Evolutionary conservation across 2,113 vertebrate genomes (phyloP), one percentile per base, ranked within the genome.

Genomic region (Bubo scandiacus): DNA sequence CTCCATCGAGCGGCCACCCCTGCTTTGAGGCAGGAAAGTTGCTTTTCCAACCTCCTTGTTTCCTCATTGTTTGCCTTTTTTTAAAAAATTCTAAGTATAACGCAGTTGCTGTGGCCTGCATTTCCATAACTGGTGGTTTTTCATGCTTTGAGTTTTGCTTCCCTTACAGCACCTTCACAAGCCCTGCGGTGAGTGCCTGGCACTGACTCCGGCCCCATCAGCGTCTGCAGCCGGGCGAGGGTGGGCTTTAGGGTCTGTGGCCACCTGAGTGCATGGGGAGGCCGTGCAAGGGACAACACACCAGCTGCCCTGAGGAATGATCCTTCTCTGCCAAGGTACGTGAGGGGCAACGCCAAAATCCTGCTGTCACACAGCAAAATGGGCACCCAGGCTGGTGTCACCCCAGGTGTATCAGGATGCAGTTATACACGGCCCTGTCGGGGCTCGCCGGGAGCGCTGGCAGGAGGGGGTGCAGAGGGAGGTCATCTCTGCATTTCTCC

Each of bases 401-500:
- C 16, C 10, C 32, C 0, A 30, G 45, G 38, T 7, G 29, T 3
- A 12, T 7, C 4, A 3, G 51, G 55, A 34, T 12, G 25, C 17
- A 17, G 3, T 21, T 17, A 3, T 3, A 6, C 19, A 4, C 1
- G 5, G 17, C 29, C 70, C 77, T 2, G 0, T 1, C 2, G 32
- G 58, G 47, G 51, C 51, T 71, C 30, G 9, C 7, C 0, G 11
- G 75, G 65, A n/a, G 45, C 0, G 2, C 4, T 32, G 52, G 71
- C 57, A 66, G 52, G 43, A 74, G 62, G 10, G 12, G 67, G 15
- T 11, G 65, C 1, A 1, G 67, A 42, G 62, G n/a, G 57, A 81
- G 57, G 25, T 25, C 67, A 32, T 7, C 6, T 0, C 55, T 75
- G 4, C 62, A 74, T 86, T 77, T 38, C 85, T 65, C 51, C 80